Percentiles rank a stretch among this genome's conserved stretches.
Evolutionary conservation across 2,113 vertebrate species (phyloP).

Genomic region (Castor canadensis): DNA sequence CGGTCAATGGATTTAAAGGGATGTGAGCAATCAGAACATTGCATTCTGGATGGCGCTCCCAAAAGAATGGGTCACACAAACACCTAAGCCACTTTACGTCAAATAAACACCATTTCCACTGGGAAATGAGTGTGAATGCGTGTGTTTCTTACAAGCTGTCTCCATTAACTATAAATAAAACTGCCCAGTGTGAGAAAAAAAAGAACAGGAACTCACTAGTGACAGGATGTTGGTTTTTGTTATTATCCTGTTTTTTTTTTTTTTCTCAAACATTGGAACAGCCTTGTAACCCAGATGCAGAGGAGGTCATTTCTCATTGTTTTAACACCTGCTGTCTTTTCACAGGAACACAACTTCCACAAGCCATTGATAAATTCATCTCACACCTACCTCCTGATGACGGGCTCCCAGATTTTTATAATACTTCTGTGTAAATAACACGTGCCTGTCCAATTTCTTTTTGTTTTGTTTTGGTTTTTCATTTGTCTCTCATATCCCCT

Average conservation of each 20-base stretch:
- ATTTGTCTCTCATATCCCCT: slow-evolving; percentile 11
- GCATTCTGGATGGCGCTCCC: not conserved
- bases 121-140: slow-evolving; percentile 69
- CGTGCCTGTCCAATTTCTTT: slow-evolving; percentile 38
- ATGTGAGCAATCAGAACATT: not conserved
- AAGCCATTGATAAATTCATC: slow-evolving; percentile 81
- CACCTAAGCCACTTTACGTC: slow-evolving; percentile 21
- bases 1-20: not conserved
- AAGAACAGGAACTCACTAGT: slow-evolving; percentile 70
- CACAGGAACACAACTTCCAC: slow-evolving; percentile 61
- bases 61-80: not conserved
- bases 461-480: slow-evolving; percentile 59
- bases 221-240: slow-evolving; percentile 86
- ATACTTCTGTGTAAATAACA: slow-evolving; percentile 67
- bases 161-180: slow-evolving; percentile 86
- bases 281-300: slow-evolving; percentile 84
- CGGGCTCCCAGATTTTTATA: slow-evolving; percentile 46
- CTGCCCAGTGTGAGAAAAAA: slow-evolving; percentile 81
- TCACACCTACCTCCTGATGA: slow-evolving; percentile 31
- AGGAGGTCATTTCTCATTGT: slow-evolving; percentile 84
- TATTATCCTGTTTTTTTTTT: slow-evolving; percentile 85
- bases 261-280: slow-evolving; percentile 79
- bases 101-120: slow-evolving; percentile 73
- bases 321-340: slow-evolving; percentile 85
- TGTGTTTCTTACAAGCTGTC: not conserved